A percentile compares a stretch with the other conserved stretches of the same genome.
phyloP scores from a whole-genome alignment of 2,797 vertebrate species.

The Sarcoramphus papa region DNA sequence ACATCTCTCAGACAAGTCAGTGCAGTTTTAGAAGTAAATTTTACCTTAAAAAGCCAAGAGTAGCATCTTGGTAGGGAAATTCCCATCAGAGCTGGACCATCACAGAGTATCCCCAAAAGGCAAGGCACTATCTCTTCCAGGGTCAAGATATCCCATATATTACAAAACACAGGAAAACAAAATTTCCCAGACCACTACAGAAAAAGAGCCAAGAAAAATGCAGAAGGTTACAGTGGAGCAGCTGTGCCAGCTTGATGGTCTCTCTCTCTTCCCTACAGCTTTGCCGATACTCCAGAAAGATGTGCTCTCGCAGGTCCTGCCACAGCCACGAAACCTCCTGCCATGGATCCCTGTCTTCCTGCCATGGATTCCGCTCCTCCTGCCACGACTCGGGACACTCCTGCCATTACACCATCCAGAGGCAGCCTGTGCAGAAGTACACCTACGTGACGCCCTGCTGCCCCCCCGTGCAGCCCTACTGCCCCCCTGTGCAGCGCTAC shows the following conservation, averaged over 20 bases:
- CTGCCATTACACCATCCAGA: neutral
- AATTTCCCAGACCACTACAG: neutral
- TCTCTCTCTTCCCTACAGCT: neutral
- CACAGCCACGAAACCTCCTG: neutral
- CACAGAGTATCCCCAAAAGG: fast-evolving
- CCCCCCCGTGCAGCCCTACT: neutral
- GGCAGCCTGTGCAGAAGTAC: neutral
- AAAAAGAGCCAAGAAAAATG: fast-evolving
- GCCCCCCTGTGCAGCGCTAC: neutral
- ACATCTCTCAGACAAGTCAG: too few relatives aligned
- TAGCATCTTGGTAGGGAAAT: neutral
- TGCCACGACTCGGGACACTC: neutral
- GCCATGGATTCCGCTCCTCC: neutral
- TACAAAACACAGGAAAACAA: neutral
- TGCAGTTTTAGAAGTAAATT: neutral
- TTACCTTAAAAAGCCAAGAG: neutral
- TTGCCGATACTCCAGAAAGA: fast-evolving
- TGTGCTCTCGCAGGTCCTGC: neutral
- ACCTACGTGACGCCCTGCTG: neutral
- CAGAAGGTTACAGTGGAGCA: neutral
- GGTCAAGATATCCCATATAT: fast-evolving
- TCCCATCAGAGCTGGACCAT: neutral
- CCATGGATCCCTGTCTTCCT: neutral
- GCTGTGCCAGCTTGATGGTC: fast-evolving
- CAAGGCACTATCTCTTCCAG: too few relatives aligned